Evolutionary conservation across 2,888 invertebrate species (phyloP).

Genomic region (Dicycla oo): DNA sequence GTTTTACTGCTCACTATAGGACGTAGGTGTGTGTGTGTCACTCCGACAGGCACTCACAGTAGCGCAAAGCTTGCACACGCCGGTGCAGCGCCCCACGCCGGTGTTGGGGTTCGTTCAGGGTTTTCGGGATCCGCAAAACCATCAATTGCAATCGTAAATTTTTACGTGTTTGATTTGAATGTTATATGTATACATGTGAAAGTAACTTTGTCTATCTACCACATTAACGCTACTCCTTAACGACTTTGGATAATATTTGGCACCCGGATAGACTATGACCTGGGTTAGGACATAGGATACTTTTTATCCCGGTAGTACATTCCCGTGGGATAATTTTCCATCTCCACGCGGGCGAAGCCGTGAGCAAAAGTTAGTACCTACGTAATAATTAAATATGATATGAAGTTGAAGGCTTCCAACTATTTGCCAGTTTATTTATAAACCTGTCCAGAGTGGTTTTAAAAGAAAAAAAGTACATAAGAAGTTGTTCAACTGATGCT

Average conservation of each 20-base stretch:
- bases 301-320: background rate
- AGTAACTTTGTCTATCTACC: background rate
- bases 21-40: too few species aligned
- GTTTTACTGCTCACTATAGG: too few species aligned
- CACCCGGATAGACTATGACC: background rate
- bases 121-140: too few species aligned
- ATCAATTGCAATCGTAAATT: too few species aligned
- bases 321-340: background rate
- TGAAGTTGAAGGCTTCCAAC: conserved; percentile 39
- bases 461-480: conserved; percentile 33
- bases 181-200: too few species aligned
- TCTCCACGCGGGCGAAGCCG: too few species aligned
- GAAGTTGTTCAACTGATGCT: conserved; percentile 29
- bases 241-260: background rate
- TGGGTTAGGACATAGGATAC: background rate
- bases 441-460: conserved; percentile 36
- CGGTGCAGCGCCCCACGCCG: too few species aligned
- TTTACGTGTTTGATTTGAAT: too few species aligned
- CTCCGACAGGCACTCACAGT: too few species aligned
- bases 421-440: conserved; percentile 19
- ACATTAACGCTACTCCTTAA: background rate
- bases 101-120: too few species aligned
- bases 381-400: background rate
- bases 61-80: too few species aligned
- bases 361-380: background rate